phyloP scores from a whole-genome alignment of 2,113 vertebrate species.

The Micromys minutus region DNA sequence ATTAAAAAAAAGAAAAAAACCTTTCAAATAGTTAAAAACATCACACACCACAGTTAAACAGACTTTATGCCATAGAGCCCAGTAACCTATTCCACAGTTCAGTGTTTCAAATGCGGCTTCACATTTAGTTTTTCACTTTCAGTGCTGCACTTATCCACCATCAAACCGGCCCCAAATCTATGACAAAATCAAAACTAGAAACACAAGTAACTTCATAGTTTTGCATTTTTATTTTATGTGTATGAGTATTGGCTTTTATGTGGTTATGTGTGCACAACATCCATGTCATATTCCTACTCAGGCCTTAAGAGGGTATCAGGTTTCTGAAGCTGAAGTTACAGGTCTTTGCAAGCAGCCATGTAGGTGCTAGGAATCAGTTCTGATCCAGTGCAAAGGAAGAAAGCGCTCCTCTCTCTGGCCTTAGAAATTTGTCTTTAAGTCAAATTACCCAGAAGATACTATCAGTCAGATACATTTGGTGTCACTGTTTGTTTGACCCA shows the following conservation, averaged over 20 bases:
- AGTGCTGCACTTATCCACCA: not conserved
- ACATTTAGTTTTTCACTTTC: not conserved
- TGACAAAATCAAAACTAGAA: not conserved
- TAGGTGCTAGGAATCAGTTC: not conserved
- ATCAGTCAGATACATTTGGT: not conserved
- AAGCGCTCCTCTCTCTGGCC: not conserved
- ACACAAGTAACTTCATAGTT: not conserved
- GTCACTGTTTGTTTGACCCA: not conserved
- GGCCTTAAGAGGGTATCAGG: not conserved
- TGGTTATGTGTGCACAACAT: not conserved
- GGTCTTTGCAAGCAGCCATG: not conserved
- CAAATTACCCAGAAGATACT: not conserved
- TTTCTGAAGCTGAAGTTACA: not conserved
- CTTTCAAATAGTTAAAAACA: not conserved
- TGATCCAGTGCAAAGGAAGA: not conserved
- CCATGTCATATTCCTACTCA: not conserved
- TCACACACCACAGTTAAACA: not conserved
- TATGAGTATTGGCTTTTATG: not conserved
- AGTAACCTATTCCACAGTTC: no score
- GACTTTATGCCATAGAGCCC: no score
- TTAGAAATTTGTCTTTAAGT: constrained; percentile 2
- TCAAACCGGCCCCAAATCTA: not conserved
- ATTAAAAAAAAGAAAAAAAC: not conserved
- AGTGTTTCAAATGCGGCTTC: not conserved
- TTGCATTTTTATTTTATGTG: not conserved